These are phyloP conservation scores for Rhombomys opimus DNA, from an alignment of 2,113 vertebrate species.

Conservation along the genomic window DNA sequence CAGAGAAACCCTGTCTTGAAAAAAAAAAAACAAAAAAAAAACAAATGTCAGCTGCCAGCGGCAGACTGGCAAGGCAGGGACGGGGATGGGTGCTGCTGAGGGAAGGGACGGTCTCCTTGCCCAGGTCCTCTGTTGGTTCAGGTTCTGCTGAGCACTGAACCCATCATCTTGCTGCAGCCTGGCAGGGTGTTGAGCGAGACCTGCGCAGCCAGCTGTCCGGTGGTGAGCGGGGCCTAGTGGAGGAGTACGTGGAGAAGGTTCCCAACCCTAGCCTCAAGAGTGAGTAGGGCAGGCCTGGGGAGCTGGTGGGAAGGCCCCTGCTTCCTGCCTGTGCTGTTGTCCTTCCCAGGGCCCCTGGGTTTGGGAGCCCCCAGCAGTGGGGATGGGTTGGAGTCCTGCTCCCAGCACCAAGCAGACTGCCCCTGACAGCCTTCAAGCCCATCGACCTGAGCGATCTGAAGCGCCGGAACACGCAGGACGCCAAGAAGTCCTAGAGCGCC, in stretches of 20 bases:
- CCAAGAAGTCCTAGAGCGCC: slow-evolving; percentile 93
- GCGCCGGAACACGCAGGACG: slow-evolving; percentile 93
- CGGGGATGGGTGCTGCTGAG: background rate
- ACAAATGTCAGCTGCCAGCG: background rate
- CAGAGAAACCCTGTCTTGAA: background rate
- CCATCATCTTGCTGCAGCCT: slow-evolving; percentile 86
- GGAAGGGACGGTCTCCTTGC: background rate
- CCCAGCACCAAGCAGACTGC: background rate
- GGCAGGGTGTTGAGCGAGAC: slow-evolving; percentile 97
- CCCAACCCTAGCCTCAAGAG: slow-evolving; percentile 96
- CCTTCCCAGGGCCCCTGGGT: background rate
- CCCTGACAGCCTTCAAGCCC: slow-evolving; percentile 92
- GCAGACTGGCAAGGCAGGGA: too few species aligned
- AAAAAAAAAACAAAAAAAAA: background rate
- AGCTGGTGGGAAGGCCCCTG: background rate
- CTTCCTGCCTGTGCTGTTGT: background rate
- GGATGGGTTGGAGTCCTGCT: background rate
- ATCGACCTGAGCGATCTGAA: slow-evolving; percentile 95
- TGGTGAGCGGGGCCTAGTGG: slow-evolving; percentile 94
- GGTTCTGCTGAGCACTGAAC: background rate
- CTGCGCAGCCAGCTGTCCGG: slow-evolving; percentile 56
- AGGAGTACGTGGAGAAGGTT: slow-evolving; percentile 98
- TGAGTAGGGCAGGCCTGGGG: slow-evolving; percentile 83
- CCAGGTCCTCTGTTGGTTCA: background rate
- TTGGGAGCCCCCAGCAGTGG: background rate